A percentile compares a stretch with the other conserved stretches of the same genome.
Evolutionary conservation across 2,888 invertebrate species (phyloP).

Genomic region (Macaria liturata): DNA sequence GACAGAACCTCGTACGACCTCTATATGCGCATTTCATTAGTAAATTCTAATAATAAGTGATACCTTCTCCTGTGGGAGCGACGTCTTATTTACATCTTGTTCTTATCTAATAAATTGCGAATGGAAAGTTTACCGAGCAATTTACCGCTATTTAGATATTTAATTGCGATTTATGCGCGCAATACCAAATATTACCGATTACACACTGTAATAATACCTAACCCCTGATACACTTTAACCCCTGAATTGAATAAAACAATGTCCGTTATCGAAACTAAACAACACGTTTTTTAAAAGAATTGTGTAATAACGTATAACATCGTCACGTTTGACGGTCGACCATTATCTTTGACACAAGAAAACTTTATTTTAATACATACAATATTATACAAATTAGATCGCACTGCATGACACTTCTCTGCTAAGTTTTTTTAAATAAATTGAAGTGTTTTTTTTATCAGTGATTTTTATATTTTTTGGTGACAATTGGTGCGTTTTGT

Average conservation of each 20-base stretch:
- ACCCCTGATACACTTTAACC: constrained; percentile 9
- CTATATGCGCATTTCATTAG: too few species aligned
- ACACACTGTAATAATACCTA: background rate
- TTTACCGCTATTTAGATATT: too few species aligned
- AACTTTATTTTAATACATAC: constrained; percentile 38
- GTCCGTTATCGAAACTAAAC: constrained; percentile 5
- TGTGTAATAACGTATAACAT: constrained; percentile 39
- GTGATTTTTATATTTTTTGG: background rate
- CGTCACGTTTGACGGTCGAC: constrained; percentile 35
- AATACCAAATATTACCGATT: constrained; percentile 11
- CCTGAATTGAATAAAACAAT: constrained; percentile 20
- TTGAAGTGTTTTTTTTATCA: background rate
- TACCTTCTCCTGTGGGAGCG: too few species aligned
- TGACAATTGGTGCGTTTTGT: background rate
- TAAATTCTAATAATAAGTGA: too few species aligned
- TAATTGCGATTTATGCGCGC: background rate
- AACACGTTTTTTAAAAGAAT: constrained; percentile 14
- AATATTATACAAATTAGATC: constrained; percentile 17
- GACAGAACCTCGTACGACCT: too few species aligned
- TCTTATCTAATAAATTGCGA: too few species aligned
- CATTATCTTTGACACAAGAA: constrained; percentile 40
- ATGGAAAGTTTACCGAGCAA: too few species aligned
- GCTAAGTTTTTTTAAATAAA: constrained; percentile 9
- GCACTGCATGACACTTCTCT: constrained; percentile 2
- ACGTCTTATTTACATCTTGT: too few species aligned